A percentile compares a stretch with the other conserved stretches of the same genome.
phyloP scores from a whole-genome alignment of 2,888 invertebrate species.

The Chrysotoxum bicinctum region DNA sequence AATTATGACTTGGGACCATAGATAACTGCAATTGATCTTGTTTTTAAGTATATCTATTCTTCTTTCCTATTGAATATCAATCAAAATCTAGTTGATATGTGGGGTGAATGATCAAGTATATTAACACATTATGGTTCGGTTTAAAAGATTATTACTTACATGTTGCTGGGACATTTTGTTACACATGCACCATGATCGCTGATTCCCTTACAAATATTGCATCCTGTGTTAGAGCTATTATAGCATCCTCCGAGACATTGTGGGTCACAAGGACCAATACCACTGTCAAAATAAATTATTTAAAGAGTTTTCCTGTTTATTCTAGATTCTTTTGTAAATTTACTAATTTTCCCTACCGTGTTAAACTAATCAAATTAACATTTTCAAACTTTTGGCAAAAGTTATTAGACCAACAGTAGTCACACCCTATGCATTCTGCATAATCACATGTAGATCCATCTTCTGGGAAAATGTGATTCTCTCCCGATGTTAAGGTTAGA shows the following conservation, averaged over 20 bases:
- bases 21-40: too few relatives aligned
- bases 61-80: too few relatives aligned
- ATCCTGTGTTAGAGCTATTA: constrained; percentile 82
- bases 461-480: constrained; percentile 75
- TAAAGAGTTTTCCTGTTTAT: not conserved
- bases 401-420: constrained; percentile 79
- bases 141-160: constrained; percentile 83
- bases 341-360: constrained; percentile 67
- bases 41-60: too few relatives aligned
- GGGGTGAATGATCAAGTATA: too few relatives aligned
- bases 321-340: not conserved
- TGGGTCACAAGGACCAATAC: constrained; percentile 84
- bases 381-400: constrained; percentile 79
- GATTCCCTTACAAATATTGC: constrained; percentile 87
- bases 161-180: constrained; percentile 85
- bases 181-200: constrained; percentile 84
- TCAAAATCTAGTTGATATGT: too few relatives aligned
- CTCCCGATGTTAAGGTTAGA: constrained; percentile 76
- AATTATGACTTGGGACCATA: too few relatives aligned
- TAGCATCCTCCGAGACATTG: constrained; percentile 92
- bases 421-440: constrained; percentile 76
- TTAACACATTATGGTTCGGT: too few relatives aligned
- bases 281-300: constrained; percentile 63
- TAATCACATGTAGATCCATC: constrained; percentile 73
- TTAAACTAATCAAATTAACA: constrained; percentile 76